Evolutionary conservation across 2,888 invertebrate species (phyloP).

Genomic region (Antitype chi): DNA sequence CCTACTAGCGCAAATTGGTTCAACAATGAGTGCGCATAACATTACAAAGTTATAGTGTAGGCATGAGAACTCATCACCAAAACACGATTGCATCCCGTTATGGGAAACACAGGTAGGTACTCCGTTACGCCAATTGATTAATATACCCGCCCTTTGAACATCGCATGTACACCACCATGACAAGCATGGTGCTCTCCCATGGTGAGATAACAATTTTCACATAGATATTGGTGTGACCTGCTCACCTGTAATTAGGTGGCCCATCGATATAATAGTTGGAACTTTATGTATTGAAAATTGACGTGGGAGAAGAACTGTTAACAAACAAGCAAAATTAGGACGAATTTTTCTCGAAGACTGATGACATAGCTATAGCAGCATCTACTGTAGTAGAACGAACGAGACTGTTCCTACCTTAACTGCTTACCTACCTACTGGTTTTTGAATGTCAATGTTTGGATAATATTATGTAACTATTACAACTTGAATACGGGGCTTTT

Average conservation of each 20-base stretch:
- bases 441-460: no score
- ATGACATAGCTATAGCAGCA: background rate
- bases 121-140: conserved; percentile 67
- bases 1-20: background rate
- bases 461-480: no score
- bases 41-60: background rate
- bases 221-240: conserved; percentile 42
- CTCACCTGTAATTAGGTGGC: conserved; percentile 25
- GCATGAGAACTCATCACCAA: background rate
- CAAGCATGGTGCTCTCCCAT: conserved; percentile 53
- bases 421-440: no score
- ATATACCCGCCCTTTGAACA: conserved; percentile 44
- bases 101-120: conserved; percentile 65
- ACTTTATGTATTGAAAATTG: background rate
- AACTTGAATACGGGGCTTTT: no score
- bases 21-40: background rate
- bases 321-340: background rate
- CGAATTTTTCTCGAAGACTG: background rate
- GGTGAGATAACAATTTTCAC: conserved; percentile 59
- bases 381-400: no score
- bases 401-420: no score
- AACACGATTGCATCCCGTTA: conserved; percentile 25
- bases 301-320: background rate
- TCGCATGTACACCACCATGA: conserved; percentile 26
- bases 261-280: conserved; percentile 25